These are phyloP conservation scores for Syngnathus scovelli DNA, from an alignment of 2,113 vertebrate species.

Conservation along the genomic window DNA sequence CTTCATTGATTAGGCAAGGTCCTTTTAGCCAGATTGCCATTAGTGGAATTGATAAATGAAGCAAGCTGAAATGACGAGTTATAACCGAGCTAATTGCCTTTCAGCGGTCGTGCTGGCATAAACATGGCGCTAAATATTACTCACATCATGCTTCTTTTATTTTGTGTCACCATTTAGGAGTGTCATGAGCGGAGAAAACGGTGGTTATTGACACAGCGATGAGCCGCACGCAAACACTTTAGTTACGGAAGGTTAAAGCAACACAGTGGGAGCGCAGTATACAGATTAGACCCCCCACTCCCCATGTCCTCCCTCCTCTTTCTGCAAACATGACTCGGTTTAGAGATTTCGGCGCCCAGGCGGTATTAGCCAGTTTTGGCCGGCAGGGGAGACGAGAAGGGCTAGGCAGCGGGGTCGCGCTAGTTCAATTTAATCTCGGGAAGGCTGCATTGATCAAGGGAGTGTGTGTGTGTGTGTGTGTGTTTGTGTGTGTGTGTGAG, in stretches of 20 bases:
- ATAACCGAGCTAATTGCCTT: neutral
- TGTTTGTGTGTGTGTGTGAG: neutral
- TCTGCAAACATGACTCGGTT: slow-evolving; percentile 21
- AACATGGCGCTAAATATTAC: neutral
- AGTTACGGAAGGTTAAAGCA: slow-evolving; percentile 41
- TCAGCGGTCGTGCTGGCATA: neutral
- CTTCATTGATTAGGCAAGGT: neutral
- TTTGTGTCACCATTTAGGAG: neutral
- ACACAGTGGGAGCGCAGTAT: slow-evolving; percentile 25
- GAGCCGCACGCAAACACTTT: slow-evolving; percentile 49
- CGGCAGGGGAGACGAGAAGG: slow-evolving; percentile 38
- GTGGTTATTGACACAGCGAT: slow-evolving; percentile 34
- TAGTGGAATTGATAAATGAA: neutral
- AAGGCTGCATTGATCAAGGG: slow-evolving; percentile 33
- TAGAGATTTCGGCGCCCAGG: slow-evolving; percentile 25
- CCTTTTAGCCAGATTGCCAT: neutral
- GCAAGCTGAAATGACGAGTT: neutral
- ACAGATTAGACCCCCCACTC: slow-evolving; percentile 30
- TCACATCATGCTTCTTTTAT: neutral
- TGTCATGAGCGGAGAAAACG: neutral
- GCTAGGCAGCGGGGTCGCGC: slow-evolving; percentile 46
- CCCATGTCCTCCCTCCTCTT: slow-evolving; percentile 1
- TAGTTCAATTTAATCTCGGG: slow-evolving; percentile 42
- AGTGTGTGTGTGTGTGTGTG: neutral
- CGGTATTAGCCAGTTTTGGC: slow-evolving; percentile 47